Evolutionary conservation across 1,140 invertebrate species (phyloP).

Genomic region (Macrosteles quadrilineatus): DNA sequence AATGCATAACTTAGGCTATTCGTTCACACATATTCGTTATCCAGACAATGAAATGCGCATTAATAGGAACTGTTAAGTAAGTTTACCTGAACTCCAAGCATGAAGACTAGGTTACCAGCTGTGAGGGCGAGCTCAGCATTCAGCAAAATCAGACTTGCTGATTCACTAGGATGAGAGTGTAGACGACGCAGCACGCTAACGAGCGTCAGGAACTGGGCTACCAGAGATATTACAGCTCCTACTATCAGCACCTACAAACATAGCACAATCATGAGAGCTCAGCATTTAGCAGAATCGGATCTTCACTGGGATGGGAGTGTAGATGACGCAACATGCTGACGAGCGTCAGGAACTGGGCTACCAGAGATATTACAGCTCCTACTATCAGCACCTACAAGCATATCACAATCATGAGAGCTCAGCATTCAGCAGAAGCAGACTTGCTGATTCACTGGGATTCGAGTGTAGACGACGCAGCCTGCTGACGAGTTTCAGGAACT

Average conservation of each 20-base stretch:
- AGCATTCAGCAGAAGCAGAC: too few relatives aligned
- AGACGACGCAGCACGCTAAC: conserved; percentile 40
- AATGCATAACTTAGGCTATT: too few relatives aligned
- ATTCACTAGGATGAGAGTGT: conserved; percentile 35
- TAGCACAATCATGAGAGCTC: too few relatives aligned
- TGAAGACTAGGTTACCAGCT: conserved; percentile 49
- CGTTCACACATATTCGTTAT: too few relatives aligned
- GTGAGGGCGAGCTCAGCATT: conserved; percentile 44
- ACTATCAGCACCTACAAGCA: too few relatives aligned
- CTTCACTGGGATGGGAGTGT: too few relatives aligned
- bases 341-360: conserved; percentile 43
- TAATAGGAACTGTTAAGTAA: conserved; percentile 37
- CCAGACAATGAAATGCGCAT: neutral
- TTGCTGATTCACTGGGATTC: too few relatives aligned
- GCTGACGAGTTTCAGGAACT: too few relatives aligned
- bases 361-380: too few relatives aligned
- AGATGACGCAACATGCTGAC: conserved; percentile 39
- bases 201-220: conserved; percentile 43
- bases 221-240: conserved; percentile 42
- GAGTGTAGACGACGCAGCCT: too few relatives aligned
- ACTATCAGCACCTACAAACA: conserved; percentile 45
- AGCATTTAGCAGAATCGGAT: conserved; percentile 41
- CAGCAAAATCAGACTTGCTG: conserved; percentile 41
- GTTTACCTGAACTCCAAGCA: conserved; percentile 56
- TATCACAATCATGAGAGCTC: too few relatives aligned